phyloP scores from a whole-genome alignment of 2,113 vertebrate species.

The Otocyon megalotis region DNA sequence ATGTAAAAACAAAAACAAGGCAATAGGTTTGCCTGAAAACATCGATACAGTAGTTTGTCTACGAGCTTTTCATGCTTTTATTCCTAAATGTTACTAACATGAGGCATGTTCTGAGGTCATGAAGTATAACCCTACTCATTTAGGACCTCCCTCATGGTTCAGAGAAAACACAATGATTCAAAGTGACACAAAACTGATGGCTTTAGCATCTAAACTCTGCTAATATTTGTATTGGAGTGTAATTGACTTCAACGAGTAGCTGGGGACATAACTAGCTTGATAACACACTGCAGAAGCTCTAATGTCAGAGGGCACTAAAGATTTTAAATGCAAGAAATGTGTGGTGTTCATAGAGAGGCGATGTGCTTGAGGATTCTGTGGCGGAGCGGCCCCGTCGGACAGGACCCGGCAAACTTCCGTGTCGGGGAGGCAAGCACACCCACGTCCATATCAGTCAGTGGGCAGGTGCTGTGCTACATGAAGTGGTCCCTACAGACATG shows the following conservation, averaged over 20 bases:
- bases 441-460: too few species aligned
- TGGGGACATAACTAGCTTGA: rapidly evolving
- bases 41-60: too few species aligned
- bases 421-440: rapidly evolving
- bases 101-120: neutral
- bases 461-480: rapidly evolving
- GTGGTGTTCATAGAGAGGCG: rapidly evolving
- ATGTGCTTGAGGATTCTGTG: rapidly evolving
- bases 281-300: neutral
- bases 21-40: neutral
- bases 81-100: neutral
- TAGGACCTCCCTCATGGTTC: neutral
- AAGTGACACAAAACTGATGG: neutral
- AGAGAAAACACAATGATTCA: rapidly evolving
- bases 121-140: too few species aligned
- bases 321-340: rapidly evolving
- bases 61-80: rapidly evolving
- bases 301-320: rapidly evolving
- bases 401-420: too few species aligned
- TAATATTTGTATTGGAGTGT: neutral
- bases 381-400: rapidly evolving
- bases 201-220: rapidly evolving
- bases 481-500: rapidly evolving
- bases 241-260: neutral
- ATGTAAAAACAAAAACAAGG: neutral